Conservation (phyloP, 1,140 invertebrate genomes). For the Phortica variegata region DNA sequence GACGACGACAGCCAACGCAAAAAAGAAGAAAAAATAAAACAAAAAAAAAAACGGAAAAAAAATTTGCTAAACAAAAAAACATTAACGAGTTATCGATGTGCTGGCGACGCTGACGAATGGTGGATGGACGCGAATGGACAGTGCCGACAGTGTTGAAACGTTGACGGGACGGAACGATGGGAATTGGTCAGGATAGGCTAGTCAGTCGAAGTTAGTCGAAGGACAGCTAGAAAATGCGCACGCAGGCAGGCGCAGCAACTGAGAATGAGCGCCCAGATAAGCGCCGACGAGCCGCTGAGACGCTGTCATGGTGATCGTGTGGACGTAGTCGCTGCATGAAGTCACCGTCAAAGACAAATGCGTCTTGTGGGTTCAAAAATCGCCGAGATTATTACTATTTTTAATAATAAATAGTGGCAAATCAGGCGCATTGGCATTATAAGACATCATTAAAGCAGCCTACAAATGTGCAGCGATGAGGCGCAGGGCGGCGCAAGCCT, state of each 20-base stretch:
- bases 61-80: no score
- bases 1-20: no score
- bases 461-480: no score
- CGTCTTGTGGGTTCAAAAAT: conserved; percentile 53
- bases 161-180: no score
- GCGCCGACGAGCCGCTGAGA: conserved; percentile 4
- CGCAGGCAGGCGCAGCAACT: conserved; percentile 1
- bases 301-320: conserved; percentile 34
- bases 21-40: no score
- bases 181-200: no score
- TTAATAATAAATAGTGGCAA: conserved; percentile 56
- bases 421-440: conserved; percentile 53
- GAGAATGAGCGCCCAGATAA: conserved; percentile 11
- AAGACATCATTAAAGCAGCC: conserved; percentile 53
- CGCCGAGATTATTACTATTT: conserved; percentile 49
- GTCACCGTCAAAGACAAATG: conserved; percentile 44
- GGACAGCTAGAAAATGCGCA: not conserved
- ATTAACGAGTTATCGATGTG: conserved; percentile 49
- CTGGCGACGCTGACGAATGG: conserved; percentile 43
- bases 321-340: conserved; percentile 21
- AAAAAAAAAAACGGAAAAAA: no score
- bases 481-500: no score
- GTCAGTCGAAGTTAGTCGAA: no score
- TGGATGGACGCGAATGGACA: not conserved
- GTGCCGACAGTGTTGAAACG: no score